These are phyloP conservation scores for Hyles vespertilio DNA, from an alignment of 1,140 invertebrate species.

Conservation along the genomic window DNA sequence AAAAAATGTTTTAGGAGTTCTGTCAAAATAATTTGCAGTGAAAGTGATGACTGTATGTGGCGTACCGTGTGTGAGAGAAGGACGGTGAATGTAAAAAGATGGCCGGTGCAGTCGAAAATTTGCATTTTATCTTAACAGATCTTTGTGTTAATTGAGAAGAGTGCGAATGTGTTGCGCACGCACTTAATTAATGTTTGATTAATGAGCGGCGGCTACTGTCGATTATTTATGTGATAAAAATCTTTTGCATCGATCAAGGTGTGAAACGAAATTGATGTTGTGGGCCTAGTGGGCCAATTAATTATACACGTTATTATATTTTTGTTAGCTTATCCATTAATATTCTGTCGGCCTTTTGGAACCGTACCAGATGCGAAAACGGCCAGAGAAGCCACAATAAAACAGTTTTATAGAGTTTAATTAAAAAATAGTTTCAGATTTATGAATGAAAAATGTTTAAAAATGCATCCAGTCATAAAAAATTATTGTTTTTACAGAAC, in stretches of 20 bases:
- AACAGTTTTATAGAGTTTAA: no score
- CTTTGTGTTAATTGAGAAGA: constrained; percentile 51
- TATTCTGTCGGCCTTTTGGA: no score
- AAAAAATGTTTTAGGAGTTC: no score
- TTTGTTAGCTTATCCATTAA: no score
- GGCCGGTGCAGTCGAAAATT: constrained; percentile 33
- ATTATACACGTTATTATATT: no score
- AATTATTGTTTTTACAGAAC: no score
- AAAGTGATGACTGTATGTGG: constrained; percentile 17
- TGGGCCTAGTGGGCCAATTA: no score
- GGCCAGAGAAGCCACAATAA: no score
- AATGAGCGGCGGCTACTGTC: constrained; percentile 46
- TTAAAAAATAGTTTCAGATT: no score
- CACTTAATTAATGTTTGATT: constrained; percentile 54
- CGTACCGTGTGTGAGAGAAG: constrained; percentile 7
- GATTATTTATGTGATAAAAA: constrained; percentile 40
- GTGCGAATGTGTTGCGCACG: constrained; percentile 40
- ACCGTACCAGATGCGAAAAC: no score
- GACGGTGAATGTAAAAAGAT: constrained; percentile 27
- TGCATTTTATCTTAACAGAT: constrained; percentile 51
- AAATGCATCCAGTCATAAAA: no score
- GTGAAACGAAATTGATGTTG: constrained; percentile 1
- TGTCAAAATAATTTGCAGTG: constrained; percentile 13
- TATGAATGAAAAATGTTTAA: no score
- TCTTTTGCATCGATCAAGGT: constrained; percentile 25